phyloP scores from a whole-genome alignment of 2,888 invertebrate species.

The Atrina japonica region DNA sequence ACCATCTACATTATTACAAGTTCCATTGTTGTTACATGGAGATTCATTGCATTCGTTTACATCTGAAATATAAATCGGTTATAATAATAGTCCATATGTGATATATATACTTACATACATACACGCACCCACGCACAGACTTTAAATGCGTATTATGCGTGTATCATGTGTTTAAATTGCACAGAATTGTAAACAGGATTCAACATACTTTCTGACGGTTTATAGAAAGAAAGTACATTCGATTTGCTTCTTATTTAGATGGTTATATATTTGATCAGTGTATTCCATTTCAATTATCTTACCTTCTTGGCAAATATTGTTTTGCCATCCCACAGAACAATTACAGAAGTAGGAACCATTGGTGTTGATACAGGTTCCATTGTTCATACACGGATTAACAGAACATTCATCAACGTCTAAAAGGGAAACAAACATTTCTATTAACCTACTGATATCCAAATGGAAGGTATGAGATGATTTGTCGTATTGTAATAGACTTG shows the following conservation, averaged over 20 bases:
- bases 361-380: slow-evolving; percentile 21
- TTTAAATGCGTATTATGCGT: not conserved
- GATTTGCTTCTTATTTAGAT: too few species aligned
- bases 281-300: too few species aligned
- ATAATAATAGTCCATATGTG: too few species aligned
- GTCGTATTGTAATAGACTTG: too few species aligned
- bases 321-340: slow-evolving; percentile 25
- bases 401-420: slow-evolving; percentile 2
- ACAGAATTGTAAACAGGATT: too few species aligned
- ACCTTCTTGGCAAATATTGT: slow-evolving; percentile 13
- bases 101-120: too few species aligned
- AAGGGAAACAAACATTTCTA: not conserved
- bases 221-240: too few species aligned
- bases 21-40: slow-evolving; percentile 51
- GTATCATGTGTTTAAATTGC: not conserved
- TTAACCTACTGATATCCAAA: too few species aligned
- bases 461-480: too few species aligned
- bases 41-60: slow-evolving; percentile 44
- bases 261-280: too few species aligned
- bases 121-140: not conserved
- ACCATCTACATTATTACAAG: slow-evolving; percentile 56
- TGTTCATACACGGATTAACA: slow-evolving; percentile 15
- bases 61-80: slow-evolving; percentile 33
- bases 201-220: too few species aligned
- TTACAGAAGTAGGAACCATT: slow-evolving; percentile 24